These are phyloP conservation scores for Vireo griseus DNA, from an alignment of 2,797 vertebrate genomes.

Conservation along the genomic window DNA sequence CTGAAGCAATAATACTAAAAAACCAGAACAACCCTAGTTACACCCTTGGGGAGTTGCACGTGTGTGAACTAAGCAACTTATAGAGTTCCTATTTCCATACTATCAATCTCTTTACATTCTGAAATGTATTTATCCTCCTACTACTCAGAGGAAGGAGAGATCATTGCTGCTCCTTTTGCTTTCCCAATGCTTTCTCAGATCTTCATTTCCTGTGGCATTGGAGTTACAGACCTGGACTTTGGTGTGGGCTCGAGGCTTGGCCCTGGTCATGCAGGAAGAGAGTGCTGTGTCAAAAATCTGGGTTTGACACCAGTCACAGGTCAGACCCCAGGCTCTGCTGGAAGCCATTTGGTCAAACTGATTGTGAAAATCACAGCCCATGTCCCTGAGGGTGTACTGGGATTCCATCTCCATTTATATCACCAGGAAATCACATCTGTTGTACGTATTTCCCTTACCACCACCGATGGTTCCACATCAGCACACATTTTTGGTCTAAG, in stretches of 20 bases:
- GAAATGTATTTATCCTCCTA: constrained; percentile 5
- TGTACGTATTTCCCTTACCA: neutral
- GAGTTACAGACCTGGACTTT: neutral
- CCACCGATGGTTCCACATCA: neutral
- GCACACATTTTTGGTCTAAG: neutral
- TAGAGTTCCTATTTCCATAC: constrained; percentile 27
- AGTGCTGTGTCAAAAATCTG: neutral
- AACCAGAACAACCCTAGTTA: constrained; percentile 31
- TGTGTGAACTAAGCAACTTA: constrained; percentile 58
- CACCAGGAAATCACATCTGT: neutral
- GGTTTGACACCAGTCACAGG: neutral
- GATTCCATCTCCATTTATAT: neutral
- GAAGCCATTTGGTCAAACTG: neutral
- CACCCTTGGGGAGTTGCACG: constrained; percentile 27
- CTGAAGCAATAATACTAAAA: constrained; percentile 62
- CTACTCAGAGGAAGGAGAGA: neutral
- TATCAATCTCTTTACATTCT: constrained; percentile 37
- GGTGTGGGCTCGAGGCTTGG: neutral
- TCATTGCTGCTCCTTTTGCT: neutral
- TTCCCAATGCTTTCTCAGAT: neutral
- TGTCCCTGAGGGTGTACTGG: neutral
- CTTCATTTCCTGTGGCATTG: neutral
- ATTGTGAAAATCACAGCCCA: neutral
- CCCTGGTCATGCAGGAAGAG: accelerated
- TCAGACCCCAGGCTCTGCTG: neutral